These are phyloP conservation scores for Enhydra lutris DNA, from an alignment of 2,113 vertebrate genomes.

Conservation along the genomic window DNA sequence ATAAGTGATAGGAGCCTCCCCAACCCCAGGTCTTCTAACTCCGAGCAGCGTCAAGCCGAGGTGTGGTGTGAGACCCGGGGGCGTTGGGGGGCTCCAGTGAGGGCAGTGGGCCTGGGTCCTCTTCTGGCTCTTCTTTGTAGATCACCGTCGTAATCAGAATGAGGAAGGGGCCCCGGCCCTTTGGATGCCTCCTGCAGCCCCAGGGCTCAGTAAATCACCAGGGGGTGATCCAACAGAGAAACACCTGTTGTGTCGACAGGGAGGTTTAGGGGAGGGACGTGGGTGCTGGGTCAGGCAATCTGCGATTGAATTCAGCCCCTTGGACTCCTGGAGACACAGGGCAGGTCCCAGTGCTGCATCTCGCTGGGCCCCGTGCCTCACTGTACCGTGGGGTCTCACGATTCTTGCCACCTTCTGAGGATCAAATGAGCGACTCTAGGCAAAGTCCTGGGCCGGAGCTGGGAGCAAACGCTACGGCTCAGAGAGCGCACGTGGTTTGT, in stretches of 20 bases:
- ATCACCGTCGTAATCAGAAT: no score
- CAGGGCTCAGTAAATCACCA: background rate
- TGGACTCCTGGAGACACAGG: background rate
- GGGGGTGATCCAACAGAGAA: background rate
- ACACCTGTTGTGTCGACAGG: fast-evolving
- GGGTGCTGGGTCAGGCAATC: background rate
- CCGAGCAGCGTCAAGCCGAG: fast-evolving
- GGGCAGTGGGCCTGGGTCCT: fast-evolving
- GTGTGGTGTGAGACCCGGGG: fast-evolving
- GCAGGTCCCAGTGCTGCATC: background rate
- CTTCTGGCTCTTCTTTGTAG: background rate
- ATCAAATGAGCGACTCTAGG: background rate
- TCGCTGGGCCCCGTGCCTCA: fast-evolving
- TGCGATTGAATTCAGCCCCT: background rate
- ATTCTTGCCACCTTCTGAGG: fast-evolving
- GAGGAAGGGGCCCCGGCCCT: background rate
- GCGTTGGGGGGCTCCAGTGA: fast-evolving
- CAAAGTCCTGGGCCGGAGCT: background rate
- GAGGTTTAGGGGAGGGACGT: fast-evolving
- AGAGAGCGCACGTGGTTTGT: fast-evolving
- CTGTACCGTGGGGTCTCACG: fast-evolving
- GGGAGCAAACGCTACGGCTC: background rate
- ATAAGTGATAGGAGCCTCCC: background rate
- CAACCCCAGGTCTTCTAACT: background rate
- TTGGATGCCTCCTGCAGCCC: fast-evolving